Conservation (phyloP, 2,888 invertebrate genomes). For the Eledone cirrhosa region DNA sequence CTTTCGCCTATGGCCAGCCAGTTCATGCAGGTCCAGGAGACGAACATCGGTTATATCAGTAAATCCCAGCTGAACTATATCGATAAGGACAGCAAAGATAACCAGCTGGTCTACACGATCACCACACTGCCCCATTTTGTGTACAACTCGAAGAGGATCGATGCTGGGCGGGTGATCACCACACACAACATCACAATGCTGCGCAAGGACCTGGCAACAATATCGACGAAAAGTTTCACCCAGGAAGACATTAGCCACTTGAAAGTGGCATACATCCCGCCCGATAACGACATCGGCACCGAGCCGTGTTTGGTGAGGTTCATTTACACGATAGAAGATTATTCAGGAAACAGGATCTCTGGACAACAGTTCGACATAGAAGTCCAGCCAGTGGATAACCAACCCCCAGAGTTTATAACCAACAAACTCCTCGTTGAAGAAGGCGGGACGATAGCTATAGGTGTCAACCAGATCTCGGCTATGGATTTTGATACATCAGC, state of each 20-base stretch:
- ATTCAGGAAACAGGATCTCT: conserved; percentile 56
- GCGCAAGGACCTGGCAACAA: conserved; percentile 48
- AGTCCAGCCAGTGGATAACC: conserved; percentile 64
- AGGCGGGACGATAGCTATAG: conserved; percentile 61
- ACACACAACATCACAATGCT: conserved; percentile 56
- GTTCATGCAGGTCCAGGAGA: conserved; percentile 59
- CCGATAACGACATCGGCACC: conserved; percentile 62
- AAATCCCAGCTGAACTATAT: conserved; percentile 60
- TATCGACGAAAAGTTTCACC: conserved; percentile 57
- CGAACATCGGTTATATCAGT: conserved; percentile 59
- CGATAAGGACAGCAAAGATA: conserved; percentile 59
- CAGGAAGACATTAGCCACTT: conserved; percentile 64
- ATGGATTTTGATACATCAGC: conserved; percentile 62
- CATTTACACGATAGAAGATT: conserved; percentile 62
- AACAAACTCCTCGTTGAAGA: conserved; percentile 58
- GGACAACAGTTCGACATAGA: conserved; percentile 63
- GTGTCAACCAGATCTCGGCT: conserved; percentile 62
- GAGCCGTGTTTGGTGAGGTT: conserved; percentile 56
- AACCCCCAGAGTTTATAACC: conserved; percentile 55
- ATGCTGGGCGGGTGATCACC: conserved; percentile 62
- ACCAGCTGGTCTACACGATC: conserved; percentile 60
- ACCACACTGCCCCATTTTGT: conserved; percentile 63
- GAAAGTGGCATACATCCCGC: conserved; percentile 66
- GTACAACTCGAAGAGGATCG: conserved; percentile 56
- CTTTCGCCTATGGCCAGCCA: conserved; percentile 54